A percentile compares a stretch with the other conserved stretches of the same genome.
phyloP scores from a whole-genome alignment of 2,113 vertebrate genomes.

The Falcunculus frontatus region DNA sequence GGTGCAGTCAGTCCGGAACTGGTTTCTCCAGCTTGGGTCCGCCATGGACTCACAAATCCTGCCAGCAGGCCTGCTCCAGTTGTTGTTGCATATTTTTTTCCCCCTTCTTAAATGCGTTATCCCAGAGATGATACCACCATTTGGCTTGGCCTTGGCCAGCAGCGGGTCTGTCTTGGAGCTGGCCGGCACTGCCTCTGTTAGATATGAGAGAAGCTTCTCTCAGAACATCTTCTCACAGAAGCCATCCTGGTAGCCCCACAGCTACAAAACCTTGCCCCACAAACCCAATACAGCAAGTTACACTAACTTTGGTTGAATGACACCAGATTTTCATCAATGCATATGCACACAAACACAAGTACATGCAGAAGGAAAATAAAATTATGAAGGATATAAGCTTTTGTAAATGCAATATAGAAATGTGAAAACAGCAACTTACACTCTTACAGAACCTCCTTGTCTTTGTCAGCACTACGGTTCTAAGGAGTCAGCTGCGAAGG shows the following conservation, averaged over 20 bases:
- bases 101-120: neutral
- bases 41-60: neutral
- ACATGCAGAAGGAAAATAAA: neutral
- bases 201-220: neutral
- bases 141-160: neutral
- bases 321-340: neutral
- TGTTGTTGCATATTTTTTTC: accelerated
- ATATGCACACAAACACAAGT: accelerated
- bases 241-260: neutral
- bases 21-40: neutral
- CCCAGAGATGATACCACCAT: neutral
- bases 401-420: neutral
- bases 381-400: neutral
- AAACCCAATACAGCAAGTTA: neutral
- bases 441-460: neutral
- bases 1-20: too few species aligned
- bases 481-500: accelerated
- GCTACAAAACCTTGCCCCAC: neutral
- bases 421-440: neutral
- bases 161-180: accelerated
- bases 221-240: neutral
- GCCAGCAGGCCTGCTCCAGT: neutral
- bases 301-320: neutral
- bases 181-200: neutral
- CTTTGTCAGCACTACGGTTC: neutral